phyloP scores from a whole-genome alignment of 2,113 vertebrate species.

The Acrocephalus arundinaceus region DNA sequence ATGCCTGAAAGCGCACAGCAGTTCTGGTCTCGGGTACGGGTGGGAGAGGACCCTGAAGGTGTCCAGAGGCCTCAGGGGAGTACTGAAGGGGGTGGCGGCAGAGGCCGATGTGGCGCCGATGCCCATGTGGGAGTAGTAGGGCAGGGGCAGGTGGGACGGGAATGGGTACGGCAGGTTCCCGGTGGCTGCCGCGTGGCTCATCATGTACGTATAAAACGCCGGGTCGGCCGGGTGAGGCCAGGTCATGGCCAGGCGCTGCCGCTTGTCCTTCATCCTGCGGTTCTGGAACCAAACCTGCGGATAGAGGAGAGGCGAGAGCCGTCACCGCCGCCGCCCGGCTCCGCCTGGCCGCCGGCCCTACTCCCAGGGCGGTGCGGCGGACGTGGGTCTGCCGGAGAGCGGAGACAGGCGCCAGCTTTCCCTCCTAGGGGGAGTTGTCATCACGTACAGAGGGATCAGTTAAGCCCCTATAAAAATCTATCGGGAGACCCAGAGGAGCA shows the following conservation, averaged over 20 bases:
- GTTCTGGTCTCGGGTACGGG: slow-evolving; percentile 94
- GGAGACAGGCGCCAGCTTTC: background rate
- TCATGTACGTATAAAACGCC: slow-evolving; percentile 99
- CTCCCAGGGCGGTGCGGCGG: background rate
- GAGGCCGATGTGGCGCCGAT: slow-evolving; percentile 84
- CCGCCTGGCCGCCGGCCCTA: background rate
- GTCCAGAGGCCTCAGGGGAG: slow-evolving; percentile 91
- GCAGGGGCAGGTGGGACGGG: slow-evolving; percentile 93
- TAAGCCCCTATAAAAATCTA: background rate
- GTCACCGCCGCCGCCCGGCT: background rate
- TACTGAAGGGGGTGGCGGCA: slow-evolving; percentile 83
- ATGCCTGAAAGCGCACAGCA: slow-evolving; percentile 95
- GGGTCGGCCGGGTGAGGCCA: slow-evolving; percentile 98
- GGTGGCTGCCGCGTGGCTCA: slow-evolving; percentile 96
- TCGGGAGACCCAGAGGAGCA: background rate
- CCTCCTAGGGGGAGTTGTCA: background rate
- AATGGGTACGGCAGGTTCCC: slow-evolving; percentile 95
- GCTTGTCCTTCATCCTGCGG: slow-evolving; percentile 98
- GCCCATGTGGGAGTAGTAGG: slow-evolving; percentile 94
- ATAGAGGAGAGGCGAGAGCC: background rate
- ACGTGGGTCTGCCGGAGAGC: background rate
- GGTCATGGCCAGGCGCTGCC: slow-evolving; percentile 96
- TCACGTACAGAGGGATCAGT: background rate
- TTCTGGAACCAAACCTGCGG: slow-evolving; percentile 99
- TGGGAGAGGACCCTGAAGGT: slow-evolving; percentile 94